These are phyloP conservation scores for Galerucella nymphaeae DNA, from an alignment of 2,888 invertebrate genomes.

Conservation along the genomic window DNA sequence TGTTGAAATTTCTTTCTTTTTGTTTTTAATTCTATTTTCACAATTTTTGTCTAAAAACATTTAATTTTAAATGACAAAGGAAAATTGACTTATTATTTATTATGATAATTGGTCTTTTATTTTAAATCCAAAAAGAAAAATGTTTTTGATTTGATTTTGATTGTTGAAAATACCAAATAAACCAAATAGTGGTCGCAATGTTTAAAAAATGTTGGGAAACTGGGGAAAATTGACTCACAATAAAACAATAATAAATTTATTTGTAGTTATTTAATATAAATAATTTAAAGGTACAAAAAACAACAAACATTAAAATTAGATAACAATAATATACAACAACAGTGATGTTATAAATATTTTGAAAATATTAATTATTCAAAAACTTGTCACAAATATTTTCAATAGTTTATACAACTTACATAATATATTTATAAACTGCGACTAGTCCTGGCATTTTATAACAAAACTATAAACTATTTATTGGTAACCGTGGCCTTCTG, in stretches of 20 bases:
- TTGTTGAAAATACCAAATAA: too few relatives aligned
- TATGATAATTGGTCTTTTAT: too few relatives aligned
- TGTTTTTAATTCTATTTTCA: too few relatives aligned
- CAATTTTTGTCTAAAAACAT: too few relatives aligned
- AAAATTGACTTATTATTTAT: too few relatives aligned
- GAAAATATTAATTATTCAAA: not conserved
- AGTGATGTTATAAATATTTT: not conserved
- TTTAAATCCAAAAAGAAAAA: too few relatives aligned
- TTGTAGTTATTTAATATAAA: not conserved
- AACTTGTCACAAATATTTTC: not conserved
- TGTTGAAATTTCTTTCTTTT: too few relatives aligned
- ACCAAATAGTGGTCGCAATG: too few relatives aligned
- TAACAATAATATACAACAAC: conserved; percentile 3
- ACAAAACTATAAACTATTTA: conserved; percentile 22
- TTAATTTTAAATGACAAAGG: too few relatives aligned
- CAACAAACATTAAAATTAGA: not conserved
- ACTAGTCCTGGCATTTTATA: conserved; percentile 43
- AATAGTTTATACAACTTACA: conserved; percentile 1
- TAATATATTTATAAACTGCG: conserved; percentile 15
- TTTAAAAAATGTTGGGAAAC: too few relatives aligned
- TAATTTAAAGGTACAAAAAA: not conserved
- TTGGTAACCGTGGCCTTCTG: conserved; percentile 41
- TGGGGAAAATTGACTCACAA: too few relatives aligned
- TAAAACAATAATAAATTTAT: not conserved
- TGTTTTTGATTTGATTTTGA: too few relatives aligned